phyloP scores from a whole-genome alignment of 2,113 vertebrate species.

The Ceuthmochares aereus region DNA sequence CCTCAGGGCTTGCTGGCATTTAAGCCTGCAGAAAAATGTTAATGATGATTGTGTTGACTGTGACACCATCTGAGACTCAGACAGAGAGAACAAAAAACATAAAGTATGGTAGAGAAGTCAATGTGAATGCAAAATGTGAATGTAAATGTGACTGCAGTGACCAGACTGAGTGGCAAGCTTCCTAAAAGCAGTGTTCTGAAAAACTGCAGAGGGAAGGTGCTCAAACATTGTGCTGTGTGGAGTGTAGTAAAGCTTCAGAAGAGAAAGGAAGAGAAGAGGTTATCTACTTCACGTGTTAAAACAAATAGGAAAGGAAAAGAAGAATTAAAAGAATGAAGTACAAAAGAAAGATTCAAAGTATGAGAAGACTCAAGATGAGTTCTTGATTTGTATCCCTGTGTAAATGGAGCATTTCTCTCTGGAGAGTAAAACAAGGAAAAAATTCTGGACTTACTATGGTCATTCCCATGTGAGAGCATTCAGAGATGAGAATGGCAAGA shows the following conservation, averaged over 20 bases:
- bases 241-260: neutral
- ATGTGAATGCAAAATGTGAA: neutral
- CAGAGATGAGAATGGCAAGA: slow-evolving; percentile 18
- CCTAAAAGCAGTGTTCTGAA: neutral
- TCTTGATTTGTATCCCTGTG: neutral
- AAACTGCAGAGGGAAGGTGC: neutral
- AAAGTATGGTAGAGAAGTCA: neutral
- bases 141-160: neutral
- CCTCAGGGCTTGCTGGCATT: neutral
- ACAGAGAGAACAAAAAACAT: neutral
- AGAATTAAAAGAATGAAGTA: neutral
- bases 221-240: neutral
- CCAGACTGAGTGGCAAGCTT: neutral
- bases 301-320: neutral
- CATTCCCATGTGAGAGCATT: slow-evolving; percentile 33
- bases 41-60: neutral
- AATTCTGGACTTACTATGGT: slow-evolving; percentile 50
- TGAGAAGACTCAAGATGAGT: neutral
- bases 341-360: neutral
- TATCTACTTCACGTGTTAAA: neutral
- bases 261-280: neutral
- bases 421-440: neutral
- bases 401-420: neutral
- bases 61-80: neutral
- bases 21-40: neutral